Evolutionary conservation across 2,113 vertebrate species (phyloP).

Genomic region (Empidonax alnorum): DNA sequence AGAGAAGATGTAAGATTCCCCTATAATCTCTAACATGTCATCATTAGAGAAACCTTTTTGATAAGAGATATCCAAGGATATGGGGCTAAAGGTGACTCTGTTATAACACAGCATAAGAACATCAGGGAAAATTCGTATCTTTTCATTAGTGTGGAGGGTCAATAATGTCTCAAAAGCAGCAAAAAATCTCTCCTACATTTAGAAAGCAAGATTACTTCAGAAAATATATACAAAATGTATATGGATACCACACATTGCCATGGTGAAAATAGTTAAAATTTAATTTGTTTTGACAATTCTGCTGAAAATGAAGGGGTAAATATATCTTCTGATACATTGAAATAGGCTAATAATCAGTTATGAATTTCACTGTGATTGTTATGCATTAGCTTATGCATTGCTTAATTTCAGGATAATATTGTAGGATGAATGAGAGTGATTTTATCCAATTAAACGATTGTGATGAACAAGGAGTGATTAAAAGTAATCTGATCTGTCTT

Average conservation of each 20-base stretch:
- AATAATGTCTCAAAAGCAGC: neutral
- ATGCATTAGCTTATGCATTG: neutral
- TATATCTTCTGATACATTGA: neutral
- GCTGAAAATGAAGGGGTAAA: neutral
- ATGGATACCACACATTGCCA: neutral
- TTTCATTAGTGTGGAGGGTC: neutral
- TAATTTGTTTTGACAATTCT: neutral
- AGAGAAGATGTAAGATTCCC: neutral
- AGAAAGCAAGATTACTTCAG: neutral
- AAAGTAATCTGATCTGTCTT: neutral
- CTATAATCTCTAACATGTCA: neutral
- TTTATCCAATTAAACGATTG: neutral
- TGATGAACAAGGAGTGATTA: neutral
- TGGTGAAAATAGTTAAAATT: neutral
- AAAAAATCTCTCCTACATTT: neutral
- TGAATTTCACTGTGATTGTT: neutral
- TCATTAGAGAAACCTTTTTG: neutral
- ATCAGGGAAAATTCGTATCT: neutral
- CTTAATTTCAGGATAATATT: neutral
- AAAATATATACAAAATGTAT: neutral
- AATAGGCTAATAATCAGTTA: neutral
- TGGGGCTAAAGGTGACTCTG: neutral
- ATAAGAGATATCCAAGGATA: neutral
- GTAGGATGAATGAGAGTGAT: neutral
- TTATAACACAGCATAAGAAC: neutral